Evolutionary conservation across 2,113 vertebrate genomes (phyloP), one percentile per base, ranked within the genome.

Genomic region (Ceyx cyanopectus): DNA sequence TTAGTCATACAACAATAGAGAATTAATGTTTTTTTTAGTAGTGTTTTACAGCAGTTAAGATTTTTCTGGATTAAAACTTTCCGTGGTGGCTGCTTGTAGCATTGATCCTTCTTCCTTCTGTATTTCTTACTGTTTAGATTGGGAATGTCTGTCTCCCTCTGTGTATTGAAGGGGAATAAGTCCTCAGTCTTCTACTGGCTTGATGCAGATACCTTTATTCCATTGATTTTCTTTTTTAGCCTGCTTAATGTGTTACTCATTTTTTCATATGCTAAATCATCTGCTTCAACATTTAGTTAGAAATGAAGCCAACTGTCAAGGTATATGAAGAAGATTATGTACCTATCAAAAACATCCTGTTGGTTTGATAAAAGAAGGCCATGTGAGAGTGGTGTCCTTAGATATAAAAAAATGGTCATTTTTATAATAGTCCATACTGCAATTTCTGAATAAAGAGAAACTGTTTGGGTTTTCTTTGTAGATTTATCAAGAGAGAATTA

Each of bases 401-500:
- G 16, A 11, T 69, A 21, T 3, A 53, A 69, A 3, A 57, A 62
- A 15, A 14, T 48, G 9, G 23, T n/a, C 84, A 5, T 46, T 63
- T 74, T 72, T 78, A 5, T 8, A 27, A 2, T 27, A 46, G 26
- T 34, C 56, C 21, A 2, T 54, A 11, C 14, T 78, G 26, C 46
- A 21, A 9, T 29, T 81, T 78, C 66, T 81, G 29, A 37, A 22
- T 17, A 61, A 84, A 72, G 40, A 73, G 6, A 54, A 78, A 74
- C 21, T 63, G 17, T 70, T 61, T 65, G 4, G 4, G 23, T 69
- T 83, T 81, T 69, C 37, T 81, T 40, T 76, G 87, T 97, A 98
- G 99, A 99, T 97, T 57, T 96, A 60, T 98, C 98, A 87, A 98
- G 98, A 97, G 98, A 99, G 93, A 99, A 99, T 97, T 98, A 99